A percentile compares a stretch with the other conserved stretches of the same genome.
phyloP scores from a whole-genome alignment of 2,797 vertebrate genomes.

The Peromyscus eremicus region DNA sequence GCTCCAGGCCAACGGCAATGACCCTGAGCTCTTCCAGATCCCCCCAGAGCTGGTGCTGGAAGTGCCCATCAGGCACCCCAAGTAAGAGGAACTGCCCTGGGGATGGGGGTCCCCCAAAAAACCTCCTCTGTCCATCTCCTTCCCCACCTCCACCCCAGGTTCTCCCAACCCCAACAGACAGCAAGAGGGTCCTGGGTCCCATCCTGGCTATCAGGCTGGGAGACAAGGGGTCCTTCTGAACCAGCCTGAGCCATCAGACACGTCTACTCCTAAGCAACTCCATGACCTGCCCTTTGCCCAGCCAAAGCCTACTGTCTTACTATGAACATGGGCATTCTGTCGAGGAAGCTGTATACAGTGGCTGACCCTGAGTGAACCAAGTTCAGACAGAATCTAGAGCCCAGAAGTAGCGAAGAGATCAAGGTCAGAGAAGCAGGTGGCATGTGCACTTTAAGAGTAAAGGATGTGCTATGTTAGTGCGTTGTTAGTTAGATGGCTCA shows the following conservation, averaged over 20 bases:
- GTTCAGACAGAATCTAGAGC: neutral
- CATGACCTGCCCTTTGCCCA: neutral
- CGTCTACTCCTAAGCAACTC: neutral
- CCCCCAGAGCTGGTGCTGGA: slow-evolving; percentile 96
- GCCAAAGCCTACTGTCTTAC: neutral
- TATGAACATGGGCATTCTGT: rapidly evolving
- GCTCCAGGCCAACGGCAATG: slow-evolving; percentile 96
- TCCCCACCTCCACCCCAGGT: too few species aligned
- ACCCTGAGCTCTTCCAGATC: slow-evolving; percentile 98
- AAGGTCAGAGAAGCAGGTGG: neutral
- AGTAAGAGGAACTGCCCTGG: slow-evolving; percentile 90
- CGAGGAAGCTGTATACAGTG: neutral
- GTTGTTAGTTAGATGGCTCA: neutral
- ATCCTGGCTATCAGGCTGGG: neutral
- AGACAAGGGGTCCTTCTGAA: neutral
- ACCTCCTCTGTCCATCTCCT: too few species aligned
- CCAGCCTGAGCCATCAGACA: too few species aligned
- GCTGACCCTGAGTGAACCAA: neutral
- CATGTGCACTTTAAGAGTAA: neutral
- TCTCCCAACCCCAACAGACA: neutral
- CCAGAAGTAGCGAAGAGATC: neutral
- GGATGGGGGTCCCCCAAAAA: neutral
- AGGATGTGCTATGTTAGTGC: neutral
- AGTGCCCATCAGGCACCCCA: slow-evolving; percentile 97
- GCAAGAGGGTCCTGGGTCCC: neutral